Conservation (phyloP, 2,888 invertebrate species). For the Drosophila siamana region DNA sequence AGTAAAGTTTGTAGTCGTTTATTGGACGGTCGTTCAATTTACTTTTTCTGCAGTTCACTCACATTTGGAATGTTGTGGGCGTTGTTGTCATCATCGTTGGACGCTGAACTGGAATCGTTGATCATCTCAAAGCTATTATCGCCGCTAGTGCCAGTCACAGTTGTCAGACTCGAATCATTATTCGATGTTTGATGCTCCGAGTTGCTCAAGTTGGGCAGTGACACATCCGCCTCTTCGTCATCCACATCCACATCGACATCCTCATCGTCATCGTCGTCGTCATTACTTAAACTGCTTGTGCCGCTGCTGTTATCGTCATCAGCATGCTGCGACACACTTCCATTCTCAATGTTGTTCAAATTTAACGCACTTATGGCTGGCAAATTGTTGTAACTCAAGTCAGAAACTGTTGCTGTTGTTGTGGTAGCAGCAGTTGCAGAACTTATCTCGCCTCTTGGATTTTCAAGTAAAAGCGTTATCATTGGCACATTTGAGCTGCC, state of each 20-base stretch:
- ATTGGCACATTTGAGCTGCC: constrained; percentile 55
- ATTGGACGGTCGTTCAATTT: constrained; percentile 52
- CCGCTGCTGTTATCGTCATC: constrained; percentile 39
- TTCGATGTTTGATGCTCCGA: constrained; percentile 82
- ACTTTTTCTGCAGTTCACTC: constrained; percentile 72
- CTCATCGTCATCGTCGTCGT: constrained; percentile 63
- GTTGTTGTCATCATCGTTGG: constrained; percentile 62
- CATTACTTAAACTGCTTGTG: constrained; percentile 61
- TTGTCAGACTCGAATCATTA: constrained; percentile 84
- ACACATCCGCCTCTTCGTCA: constrained; percentile 60
- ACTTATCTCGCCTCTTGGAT: constrained; percentile 45
- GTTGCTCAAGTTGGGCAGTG: constrained; percentile 81
- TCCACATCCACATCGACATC: constrained; percentile 61
- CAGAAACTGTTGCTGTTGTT: constrained; percentile 18
- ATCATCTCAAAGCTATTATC: constrained; percentile 84
- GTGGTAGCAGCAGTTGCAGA: constrained; percentile 10
- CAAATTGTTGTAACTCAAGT: constrained; percentile 52
- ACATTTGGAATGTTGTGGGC: constrained; percentile 77
- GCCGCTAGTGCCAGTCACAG: constrained; percentile 84
- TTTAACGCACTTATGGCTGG: constrained; percentile 81
- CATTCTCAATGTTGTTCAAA: constrained; percentile 50
- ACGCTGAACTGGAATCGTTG: constrained; percentile 78
- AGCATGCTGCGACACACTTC: neutral
- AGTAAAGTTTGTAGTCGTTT: constrained; percentile 30
- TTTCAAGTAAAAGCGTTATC: constrained; percentile 67